phyloP scores from a whole-genome alignment of 2,113 vertebrate genomes.

The Mormyrus iriodes region DNA sequence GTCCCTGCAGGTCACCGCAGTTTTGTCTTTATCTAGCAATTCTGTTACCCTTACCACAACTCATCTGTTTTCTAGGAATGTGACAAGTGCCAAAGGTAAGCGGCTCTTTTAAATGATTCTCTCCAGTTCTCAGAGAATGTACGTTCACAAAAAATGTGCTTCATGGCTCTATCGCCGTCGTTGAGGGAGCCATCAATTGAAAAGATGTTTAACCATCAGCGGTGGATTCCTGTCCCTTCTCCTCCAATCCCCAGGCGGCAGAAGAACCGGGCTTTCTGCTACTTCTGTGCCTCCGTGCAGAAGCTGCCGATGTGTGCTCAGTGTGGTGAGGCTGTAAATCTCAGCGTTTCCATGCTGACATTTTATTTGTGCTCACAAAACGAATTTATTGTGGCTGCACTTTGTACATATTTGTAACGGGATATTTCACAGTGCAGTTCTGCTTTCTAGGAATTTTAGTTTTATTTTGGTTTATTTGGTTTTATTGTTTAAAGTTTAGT shows the following conservation, averaged over 20 bases:
- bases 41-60: background rate
- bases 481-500: no score
- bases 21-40: background rate
- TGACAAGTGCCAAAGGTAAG: conserved; percentile 95
- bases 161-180: background rate
- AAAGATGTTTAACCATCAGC: background rate
- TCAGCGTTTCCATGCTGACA: background rate
- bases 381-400: background rate
- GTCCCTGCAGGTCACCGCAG: background rate
- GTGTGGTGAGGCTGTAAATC: conserved; percentile 75
- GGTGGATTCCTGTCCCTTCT: conserved; percentile 16
- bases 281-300: conserved; percentile 89
- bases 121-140: background rate
- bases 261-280: conserved; percentile 98
- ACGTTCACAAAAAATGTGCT: background rate
- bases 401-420: background rate
- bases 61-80: conserved; percentile 74
- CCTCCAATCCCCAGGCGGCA: conserved; percentile 69
- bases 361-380: background rate
- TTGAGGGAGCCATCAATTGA: background rate
- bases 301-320: conserved; percentile 93
- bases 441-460: background rate
- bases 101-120: conserved; percentile 7
- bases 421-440: background rate
- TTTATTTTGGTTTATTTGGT: background rate